These are phyloP conservation scores for Stenodera caucasica DNA, from an alignment of 2,888 invertebrate species.

Conservation along the genomic window DNA sequence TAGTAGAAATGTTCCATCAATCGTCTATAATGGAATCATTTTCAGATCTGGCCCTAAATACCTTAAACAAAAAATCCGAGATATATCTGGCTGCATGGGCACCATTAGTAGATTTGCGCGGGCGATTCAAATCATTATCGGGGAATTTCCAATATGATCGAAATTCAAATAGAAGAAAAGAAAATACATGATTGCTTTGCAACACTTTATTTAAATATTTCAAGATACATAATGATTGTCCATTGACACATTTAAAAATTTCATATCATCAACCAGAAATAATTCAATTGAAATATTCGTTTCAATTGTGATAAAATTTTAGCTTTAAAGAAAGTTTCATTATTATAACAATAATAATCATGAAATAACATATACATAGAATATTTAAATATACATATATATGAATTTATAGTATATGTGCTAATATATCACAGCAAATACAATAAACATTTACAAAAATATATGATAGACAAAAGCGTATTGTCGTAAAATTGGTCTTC, in stretches of 20 bases:
- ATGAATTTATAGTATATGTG: background rate
- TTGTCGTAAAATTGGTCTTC: slow-evolving; percentile 26
- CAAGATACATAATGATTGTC: background rate
- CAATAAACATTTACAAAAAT: slow-evolving; percentile 28
- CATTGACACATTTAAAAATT: background rate
- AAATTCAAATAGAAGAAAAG: too few relatives aligned
- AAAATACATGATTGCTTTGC: too few relatives aligned
- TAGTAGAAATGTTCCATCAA: too few relatives aligned
- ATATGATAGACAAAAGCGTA: slow-evolving; percentile 24
- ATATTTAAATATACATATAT: too few relatives aligned
- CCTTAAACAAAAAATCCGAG: too few relatives aligned
- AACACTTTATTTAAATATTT: background rate
- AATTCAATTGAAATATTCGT: background rate
- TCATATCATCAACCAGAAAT: background rate
- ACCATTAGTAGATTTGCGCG: too few relatives aligned
- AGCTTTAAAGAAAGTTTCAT: background rate
- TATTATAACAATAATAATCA: background rate
- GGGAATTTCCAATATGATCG: too few relatives aligned
- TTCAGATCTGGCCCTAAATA: too few relatives aligned
- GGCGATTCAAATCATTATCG: too few relatives aligned
- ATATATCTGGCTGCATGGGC: too few relatives aligned
- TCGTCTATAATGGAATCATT: too few relatives aligned
- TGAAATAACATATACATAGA: too few relatives aligned
- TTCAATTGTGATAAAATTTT: background rate
- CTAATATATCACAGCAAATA: slow-evolving; percentile 27